phyloP scores from a whole-genome alignment of 2,113 vertebrate species.

The Scomber colias region DNA sequence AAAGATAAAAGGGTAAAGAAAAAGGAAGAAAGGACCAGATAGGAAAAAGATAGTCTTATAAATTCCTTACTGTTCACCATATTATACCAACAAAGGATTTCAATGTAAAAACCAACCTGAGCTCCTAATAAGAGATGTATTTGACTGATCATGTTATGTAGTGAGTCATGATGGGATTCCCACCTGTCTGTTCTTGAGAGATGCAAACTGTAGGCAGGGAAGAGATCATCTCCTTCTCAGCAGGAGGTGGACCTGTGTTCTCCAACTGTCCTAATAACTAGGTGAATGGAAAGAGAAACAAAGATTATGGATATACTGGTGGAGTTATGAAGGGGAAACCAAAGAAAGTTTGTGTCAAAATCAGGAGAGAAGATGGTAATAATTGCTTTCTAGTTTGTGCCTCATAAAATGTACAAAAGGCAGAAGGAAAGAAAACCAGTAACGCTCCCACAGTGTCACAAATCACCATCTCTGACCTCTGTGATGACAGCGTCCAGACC shows the following conservation, averaged over 20 bases:
- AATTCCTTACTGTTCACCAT: no score
- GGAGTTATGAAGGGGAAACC: neutral
- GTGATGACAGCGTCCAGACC: constrained; percentile 93
- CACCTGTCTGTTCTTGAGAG: constrained; percentile 94
- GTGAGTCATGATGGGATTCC: constrained; percentile 46
- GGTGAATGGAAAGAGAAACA: constrained; percentile 1
- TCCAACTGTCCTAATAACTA: constrained; percentile 94
- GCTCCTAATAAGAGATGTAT: neutral
- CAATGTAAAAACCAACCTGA: neutral
- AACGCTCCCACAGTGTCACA: neutral
- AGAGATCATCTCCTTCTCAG: constrained; percentile 92
- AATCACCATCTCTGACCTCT: constrained; percentile 83
- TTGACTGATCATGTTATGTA: neutral
- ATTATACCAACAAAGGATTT: no score
- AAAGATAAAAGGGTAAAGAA: no score
- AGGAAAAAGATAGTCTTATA: no score
- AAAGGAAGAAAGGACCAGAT: no score
- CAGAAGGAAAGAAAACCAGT: neutral
- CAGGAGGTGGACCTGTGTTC: constrained; percentile 91
- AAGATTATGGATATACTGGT: neutral
- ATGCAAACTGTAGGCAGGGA: constrained; percentile 92
- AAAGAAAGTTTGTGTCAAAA: neutral
- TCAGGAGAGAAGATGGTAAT: neutral
- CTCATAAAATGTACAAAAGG: no score
- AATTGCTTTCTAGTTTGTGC: no score